These are phyloP conservation scores for Austrolebias charrua DNA, from an alignment of 2,797 vertebrate species.

Conservation along the genomic window DNA sequence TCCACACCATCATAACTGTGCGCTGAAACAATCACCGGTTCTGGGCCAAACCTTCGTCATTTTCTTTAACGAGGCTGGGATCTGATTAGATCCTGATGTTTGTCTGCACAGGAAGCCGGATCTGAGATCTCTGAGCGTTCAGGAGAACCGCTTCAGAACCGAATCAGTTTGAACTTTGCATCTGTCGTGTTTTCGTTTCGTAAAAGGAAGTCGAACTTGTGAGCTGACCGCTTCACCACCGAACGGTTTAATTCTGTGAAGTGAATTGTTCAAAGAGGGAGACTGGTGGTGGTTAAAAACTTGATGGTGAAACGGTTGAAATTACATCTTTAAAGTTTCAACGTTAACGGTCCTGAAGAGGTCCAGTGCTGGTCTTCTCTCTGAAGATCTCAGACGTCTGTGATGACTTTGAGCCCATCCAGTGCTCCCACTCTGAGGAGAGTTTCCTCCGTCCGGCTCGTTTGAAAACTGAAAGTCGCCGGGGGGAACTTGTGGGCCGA, in stretches of 20 bases:
- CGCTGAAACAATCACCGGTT: slow-evolving; percentile 34
- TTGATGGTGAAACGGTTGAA: slow-evolving; percentile 54
- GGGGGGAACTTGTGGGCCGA: slow-evolving; percentile 10
- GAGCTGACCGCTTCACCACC: slow-evolving; percentile 34
- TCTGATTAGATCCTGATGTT: slow-evolving; percentile 52
- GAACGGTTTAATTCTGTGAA: slow-evolving; percentile 30
- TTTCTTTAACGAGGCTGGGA: slow-evolving; percentile 34
- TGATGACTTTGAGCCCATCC: slow-evolving; percentile 28
- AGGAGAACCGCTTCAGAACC: background rate
- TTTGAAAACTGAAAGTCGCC: slow-evolving; percentile 29
- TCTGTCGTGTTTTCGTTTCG: too few species aligned
- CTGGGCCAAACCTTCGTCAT: slow-evolving; percentile 27
- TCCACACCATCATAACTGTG: slow-evolving; percentile 27
- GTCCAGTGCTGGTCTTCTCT: slow-evolving; percentile 51
- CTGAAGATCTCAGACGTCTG: slow-evolving; percentile 49
- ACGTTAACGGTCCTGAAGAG: slow-evolving; percentile 53
- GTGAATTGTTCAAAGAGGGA: slow-evolving; percentile 43
- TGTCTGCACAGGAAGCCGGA: background rate
- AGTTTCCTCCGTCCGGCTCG: slow-evolving; percentile 48
- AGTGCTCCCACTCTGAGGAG: slow-evolving; percentile 33
- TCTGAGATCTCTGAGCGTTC: background rate
- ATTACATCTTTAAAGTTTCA: slow-evolving; percentile 41
- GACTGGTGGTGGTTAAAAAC: slow-evolving; percentile 46
- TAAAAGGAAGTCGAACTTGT: slow-evolving; percentile 18
- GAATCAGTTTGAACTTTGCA: too few species aligned